Conservation (phyloP, 2,888 invertebrate genomes). For the Ochlodes sylvanus region DNA sequence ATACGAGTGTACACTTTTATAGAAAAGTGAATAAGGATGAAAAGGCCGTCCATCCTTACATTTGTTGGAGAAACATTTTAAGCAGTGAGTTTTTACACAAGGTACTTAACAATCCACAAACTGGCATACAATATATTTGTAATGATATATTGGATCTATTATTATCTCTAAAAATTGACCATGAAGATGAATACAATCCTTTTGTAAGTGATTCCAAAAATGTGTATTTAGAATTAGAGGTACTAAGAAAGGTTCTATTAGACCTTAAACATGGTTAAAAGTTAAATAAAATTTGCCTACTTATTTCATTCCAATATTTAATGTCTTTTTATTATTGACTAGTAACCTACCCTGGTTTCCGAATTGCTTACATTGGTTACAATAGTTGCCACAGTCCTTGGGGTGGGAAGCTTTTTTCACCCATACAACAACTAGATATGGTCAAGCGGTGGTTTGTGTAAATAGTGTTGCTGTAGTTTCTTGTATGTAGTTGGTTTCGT, state of each 20-base stretch:
- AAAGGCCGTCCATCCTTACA: slow-evolving; percentile 58
- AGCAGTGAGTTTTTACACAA: slow-evolving; percentile 55
- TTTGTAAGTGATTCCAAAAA: slow-evolving; percentile 80
- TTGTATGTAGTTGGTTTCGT: no score
- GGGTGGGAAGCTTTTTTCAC: no score
- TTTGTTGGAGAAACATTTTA: slow-evolving; percentile 64
- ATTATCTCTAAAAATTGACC: slow-evolving; percentile 46
- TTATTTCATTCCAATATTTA: no score
- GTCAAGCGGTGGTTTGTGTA: no score
- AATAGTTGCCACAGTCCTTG: no score
- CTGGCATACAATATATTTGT: slow-evolving; percentile 51
- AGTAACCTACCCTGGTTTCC: no score
- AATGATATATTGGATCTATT: slow-evolving; percentile 53
- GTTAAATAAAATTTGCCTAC: slow-evolving; percentile 5
- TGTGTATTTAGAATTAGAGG: slow-evolving; percentile 76
- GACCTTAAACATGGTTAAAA: slow-evolving; percentile 45
- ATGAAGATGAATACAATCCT: slow-evolving; percentile 72
- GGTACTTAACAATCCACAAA: slow-evolving; percentile 50
- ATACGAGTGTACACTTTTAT: slow-evolving; percentile 64
- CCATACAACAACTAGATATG: no score
- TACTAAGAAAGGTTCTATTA: slow-evolving; percentile 57
- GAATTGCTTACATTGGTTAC: no score
- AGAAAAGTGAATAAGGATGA: slow-evolving; percentile 51
- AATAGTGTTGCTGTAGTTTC: no score
- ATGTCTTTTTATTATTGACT: no score